Evolutionary conservation across 2,888 invertebrate species (phyloP), one percentile per base, ranked within the genome.

Genomic region (Hyposoter dolosus): DNA sequence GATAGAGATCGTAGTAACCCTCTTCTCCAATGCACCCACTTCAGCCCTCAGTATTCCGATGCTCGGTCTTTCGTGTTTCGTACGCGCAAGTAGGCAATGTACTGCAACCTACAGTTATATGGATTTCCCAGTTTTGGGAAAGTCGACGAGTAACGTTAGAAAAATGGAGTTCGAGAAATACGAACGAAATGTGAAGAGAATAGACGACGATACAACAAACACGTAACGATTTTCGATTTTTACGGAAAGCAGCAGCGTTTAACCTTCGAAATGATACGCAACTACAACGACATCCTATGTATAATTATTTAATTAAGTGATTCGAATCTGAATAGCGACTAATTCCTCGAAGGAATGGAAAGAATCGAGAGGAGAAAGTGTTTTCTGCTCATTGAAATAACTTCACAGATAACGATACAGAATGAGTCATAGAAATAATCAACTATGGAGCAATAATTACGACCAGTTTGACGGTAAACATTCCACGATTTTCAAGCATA

Each of bases 101-200:
- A 69, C 53, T 78, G 15, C 35, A 40, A 43, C 76, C 35, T 65
- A 53, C 17, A 40, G 40, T 63, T 79, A 50, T 71, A 69, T 81
- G 68, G 47, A 65, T 45, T 63, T 68, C 23, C 71, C 47, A 63
- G 60, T 72, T 53, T 65, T 32, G 28, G 47, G n/a, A n/a, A 28
- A 65, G n/a, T 28, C 68, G 80, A 79, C 68, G 80, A 79, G 66
- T 47, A 71, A 47, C 40, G 65, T 53, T 53, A 83, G 68, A 69
- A 87, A 88, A 87, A 88, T 83, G 77, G 65, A 72, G 81, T 69
- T 78, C 40, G 35, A 81, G 84, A 83, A 88, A 87, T 82, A 87
- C 88, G 87, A 19, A 80, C 85, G 86, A 63, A 19, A 45, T 12
- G n/a, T 7, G 5, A 23, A 65, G 7, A 78, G 56, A 68, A 69